phyloP scores from a whole-genome alignment of 2,888 invertebrate species.

The Nymphalis polychloros region DNA sequence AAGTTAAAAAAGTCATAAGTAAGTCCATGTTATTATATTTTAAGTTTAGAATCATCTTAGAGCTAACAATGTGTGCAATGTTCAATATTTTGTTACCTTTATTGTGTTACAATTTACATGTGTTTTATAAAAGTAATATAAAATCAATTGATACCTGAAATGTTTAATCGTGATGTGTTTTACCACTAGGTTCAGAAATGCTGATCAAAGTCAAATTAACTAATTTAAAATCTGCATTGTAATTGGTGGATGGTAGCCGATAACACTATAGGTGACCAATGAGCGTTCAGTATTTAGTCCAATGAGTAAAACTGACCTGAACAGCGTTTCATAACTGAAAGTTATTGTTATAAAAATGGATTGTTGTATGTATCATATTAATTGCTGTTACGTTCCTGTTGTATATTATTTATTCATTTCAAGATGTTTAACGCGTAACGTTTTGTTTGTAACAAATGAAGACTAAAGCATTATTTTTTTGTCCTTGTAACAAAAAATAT shows the following conservation, averaged over 20 bases:
- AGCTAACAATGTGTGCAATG: not conserved
- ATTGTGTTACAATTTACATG: not conserved
- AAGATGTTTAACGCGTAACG: not conserved
- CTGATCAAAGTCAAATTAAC: no score
- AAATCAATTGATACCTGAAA: not conserved
- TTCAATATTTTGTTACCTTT: not conserved
- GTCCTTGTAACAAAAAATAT: not conserved
- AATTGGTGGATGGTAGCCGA: no score
- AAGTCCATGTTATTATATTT: slow-evolving; percentile 10
- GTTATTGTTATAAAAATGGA: not conserved
- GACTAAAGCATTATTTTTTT: not conserved
- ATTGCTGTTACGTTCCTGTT: not conserved
- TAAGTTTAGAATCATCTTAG: not conserved
- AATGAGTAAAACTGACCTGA: no score
- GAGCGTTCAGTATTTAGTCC: no score
- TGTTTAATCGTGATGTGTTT: not conserved
- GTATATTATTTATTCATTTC: not conserved
- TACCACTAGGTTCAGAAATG: no score
- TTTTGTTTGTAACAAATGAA: not conserved
- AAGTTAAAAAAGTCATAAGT: not conserved
- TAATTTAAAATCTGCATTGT: no score
- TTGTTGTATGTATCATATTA: not conserved
- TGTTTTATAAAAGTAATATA: not conserved
- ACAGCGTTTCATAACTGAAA: no score
- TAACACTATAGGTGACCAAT: no score